A percentile compares a stretch with the other conserved stretches of the same genome.
Conservation (phyloP, 2,797 vertebrate species). For the Taenioides sp. region DNA sequence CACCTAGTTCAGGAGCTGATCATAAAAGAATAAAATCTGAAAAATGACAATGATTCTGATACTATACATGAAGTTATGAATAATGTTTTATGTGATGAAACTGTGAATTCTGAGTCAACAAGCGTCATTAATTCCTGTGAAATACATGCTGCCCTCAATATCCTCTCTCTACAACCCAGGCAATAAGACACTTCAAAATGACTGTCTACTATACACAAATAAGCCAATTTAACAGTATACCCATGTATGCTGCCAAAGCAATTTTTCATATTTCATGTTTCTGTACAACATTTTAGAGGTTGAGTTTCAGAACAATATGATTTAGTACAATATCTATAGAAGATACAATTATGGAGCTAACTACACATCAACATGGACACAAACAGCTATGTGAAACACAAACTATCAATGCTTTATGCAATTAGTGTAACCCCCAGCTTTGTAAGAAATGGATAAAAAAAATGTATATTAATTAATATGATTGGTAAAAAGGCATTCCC, state of each 20-base stretch:
- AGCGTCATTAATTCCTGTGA: slow-evolving; percentile 46
- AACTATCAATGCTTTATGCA: slow-evolving; percentile 80
- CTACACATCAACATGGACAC: slow-evolving; percentile 89
- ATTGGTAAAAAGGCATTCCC: slow-evolving; percentile 83
- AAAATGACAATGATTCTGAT: slow-evolving; percentile 38
- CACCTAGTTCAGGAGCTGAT: slow-evolving; percentile 35
- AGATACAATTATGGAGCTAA: slow-evolving; percentile 83
- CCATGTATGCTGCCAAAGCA: slow-evolving; percentile 78
- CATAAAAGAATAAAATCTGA: slow-evolving; percentile 33
- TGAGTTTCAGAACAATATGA: slow-evolving; percentile 68
- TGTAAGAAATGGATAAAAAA: slow-evolving; percentile 73
- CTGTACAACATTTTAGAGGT: slow-evolving; percentile 79
- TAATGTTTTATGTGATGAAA: slow-evolving; percentile 14
- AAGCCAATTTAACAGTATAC: slow-evolving; percentile 73
- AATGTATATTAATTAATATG: slow-evolving; percentile 50
- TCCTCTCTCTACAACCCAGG: slow-evolving; percentile 64
- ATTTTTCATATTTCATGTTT: slow-evolving; percentile 70
- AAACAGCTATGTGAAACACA: slow-evolving; percentile 85
- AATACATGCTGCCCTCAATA: slow-evolving; percentile 74
- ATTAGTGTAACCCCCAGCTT: slow-evolving; percentile 70
- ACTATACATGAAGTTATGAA: slow-evolving; percentile 25
- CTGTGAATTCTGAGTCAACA: slow-evolving; percentile 45
- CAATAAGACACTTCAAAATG: slow-evolving; percentile 76
- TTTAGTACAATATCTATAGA: slow-evolving; percentile 88
- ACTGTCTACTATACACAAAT: slow-evolving; percentile 87